Conservation (phyloP, 2,888 invertebrate genomes). For the Fragum fragum region DNA sequence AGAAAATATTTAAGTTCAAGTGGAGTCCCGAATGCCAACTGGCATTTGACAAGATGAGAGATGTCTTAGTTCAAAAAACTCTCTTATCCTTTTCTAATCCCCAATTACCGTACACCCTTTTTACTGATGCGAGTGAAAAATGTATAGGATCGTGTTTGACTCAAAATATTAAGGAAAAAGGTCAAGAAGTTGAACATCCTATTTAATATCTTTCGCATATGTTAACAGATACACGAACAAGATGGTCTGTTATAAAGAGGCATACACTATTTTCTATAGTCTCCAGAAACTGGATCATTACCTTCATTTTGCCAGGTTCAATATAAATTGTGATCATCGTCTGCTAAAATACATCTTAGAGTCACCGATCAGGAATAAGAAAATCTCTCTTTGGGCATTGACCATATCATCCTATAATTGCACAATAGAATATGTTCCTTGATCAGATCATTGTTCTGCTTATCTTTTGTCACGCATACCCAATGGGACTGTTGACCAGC, state of each 20-base stretch:
- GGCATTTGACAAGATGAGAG: slow-evolving; percentile 32
- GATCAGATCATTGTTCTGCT: neutral
- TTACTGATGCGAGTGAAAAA: slow-evolving; percentile 35
- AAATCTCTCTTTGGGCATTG: slow-evolving; percentile 51
- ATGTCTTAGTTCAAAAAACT: slow-evolving; percentile 10
- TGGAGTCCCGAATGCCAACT: slow-evolving; percentile 25
- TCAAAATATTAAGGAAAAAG: slow-evolving; percentile 5
- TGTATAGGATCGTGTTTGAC: slow-evolving; percentile 30
- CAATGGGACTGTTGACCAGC: neutral
- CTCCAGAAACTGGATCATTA: slow-evolving; percentile 46
- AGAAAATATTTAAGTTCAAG: slow-evolving; percentile 34
- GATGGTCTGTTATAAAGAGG: slow-evolving; percentile 37
- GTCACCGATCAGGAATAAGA: slow-evolving; percentile 54
- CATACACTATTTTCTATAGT: slow-evolving; percentile 25
- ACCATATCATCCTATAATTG: slow-evolving; percentile 49
- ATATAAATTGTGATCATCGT: slow-evolving; percentile 45
- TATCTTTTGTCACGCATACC: neutral
- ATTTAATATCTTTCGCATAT: slow-evolving; percentile 42
- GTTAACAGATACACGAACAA: slow-evolving; percentile 34
- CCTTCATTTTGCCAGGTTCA: slow-evolving; percentile 41
- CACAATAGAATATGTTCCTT: slow-evolving; percentile 42
- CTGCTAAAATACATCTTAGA: slow-evolving; percentile 47
- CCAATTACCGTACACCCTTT: slow-evolving; percentile 10
- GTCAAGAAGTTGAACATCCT: slow-evolving; percentile 20
- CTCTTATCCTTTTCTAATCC: slow-evolving; percentile 21